Conservation (phyloP, 2,113 vertebrate genomes). For the Butastur rufipennis region DNA sequence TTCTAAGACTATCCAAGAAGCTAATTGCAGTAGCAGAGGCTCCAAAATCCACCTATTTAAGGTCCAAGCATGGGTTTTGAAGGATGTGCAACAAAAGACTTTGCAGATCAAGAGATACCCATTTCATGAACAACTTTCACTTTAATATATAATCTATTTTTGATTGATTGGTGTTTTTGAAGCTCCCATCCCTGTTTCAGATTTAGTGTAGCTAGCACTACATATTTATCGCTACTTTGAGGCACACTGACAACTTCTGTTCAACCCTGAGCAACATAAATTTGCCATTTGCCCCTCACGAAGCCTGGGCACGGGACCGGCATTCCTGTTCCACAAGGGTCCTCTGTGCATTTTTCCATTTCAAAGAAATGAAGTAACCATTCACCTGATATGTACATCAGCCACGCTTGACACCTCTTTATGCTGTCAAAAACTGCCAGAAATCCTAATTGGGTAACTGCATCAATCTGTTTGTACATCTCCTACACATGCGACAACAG, state of each 20-base stretch:
- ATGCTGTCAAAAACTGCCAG: neutral
- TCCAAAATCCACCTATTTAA: slow-evolving; percentile 16
- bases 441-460: neutral
- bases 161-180: neutral
- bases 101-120: neutral
- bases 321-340: neutral
- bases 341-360: neutral
- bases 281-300: neutral
- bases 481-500: slow-evolving; percentile 7
- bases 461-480: slow-evolving; percentile 32
- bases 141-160: neutral
- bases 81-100: neutral
- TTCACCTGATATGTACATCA: neutral
- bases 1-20: slow-evolving; percentile 23
- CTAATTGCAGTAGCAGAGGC: neutral
- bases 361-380: neutral
- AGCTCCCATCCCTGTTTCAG: neutral
- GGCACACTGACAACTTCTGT: neutral
- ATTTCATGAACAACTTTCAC: neutral
- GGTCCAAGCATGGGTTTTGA: neutral
- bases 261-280: neutral
- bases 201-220: neutral
- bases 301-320: neutral
- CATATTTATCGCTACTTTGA: neutral
- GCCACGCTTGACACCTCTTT: neutral